phyloP scores from a whole-genome alignment of 64 coral and sea anemone genomes.

The Exaiptasia diaphana region DNA sequence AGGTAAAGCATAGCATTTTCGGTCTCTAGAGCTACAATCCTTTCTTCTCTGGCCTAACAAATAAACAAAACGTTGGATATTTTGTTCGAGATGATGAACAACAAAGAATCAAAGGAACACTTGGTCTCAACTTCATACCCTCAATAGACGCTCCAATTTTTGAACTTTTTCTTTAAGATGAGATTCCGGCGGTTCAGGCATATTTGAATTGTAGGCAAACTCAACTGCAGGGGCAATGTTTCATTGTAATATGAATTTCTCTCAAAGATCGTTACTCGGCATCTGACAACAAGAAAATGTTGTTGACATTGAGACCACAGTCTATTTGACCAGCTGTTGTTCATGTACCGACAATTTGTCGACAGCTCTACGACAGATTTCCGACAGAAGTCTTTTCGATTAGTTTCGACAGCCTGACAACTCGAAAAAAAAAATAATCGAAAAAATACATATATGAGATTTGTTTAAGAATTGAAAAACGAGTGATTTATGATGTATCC shows the following conservation, averaged over 20 bases:
- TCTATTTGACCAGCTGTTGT: conserved; percentile 51
- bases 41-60: conserved; percentile 89
- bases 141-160: conserved; percentile 84
- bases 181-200: conserved; percentile 75
- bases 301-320: conserved; percentile 44
- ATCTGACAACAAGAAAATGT: conserved; percentile 78
- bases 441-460: too few species aligned
- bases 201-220: conserved; percentile 35
- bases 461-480: too few species aligned
- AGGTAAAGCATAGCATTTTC: conserved; percentile 99
- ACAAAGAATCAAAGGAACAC: not conserved
- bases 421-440: too few species aligned
- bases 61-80: not conserved
- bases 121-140: conserved; percentile 41
- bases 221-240: too few species aligned
- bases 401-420: too few species aligned
- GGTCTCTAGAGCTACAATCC: conserved; percentile 92
- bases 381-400: too few species aligned
- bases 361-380: too few species aligned
- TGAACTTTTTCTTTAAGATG: conserved; percentile 84
- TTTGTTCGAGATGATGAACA: not conserved
- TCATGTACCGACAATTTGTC: not conserved
- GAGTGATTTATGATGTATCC: too few species aligned
- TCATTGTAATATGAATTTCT: too few species aligned
- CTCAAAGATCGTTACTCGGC: too few species aligned